phyloP scores from a whole-genome alignment of 1,140 invertebrate genomes.

The Forficula auricularia region DNA sequence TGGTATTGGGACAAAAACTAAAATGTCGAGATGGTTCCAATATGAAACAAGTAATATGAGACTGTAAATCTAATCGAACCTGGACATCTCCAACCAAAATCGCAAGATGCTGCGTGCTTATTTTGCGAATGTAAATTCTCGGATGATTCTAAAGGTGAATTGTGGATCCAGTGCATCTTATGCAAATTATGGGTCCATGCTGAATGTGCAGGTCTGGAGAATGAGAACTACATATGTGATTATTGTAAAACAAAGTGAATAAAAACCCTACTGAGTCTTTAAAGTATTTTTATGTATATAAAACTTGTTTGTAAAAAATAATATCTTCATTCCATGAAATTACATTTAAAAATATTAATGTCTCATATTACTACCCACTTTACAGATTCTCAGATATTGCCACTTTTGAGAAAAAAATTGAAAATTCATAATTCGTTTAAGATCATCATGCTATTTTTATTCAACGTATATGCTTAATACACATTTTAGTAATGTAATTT shows the following conservation, averaged over 20 bases:
- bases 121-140: not conserved
- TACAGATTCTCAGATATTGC: not conserved
- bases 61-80: no score
- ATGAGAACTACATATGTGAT: not conserved
- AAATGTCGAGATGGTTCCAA: no score
- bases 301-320: no score
- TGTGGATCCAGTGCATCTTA: conserved; percentile 1
- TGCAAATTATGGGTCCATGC: conserved; percentile 1
- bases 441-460: not conserved
- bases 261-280: no score
- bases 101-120: not conserved
- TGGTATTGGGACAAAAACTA: no score
- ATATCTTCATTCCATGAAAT: no score
- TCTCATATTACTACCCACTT: not conserved
- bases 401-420: conserved; percentile 1
- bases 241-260: no score
- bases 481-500: not conserved
- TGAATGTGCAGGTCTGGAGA: conserved; percentile 2
- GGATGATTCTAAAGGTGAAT: not conserved
- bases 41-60: no score
- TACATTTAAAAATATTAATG: no score
- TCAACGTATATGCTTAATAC: not conserved
- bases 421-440: not conserved
- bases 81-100: not conserved
- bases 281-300: no score